Conservation (phyloP, 2,888 invertebrate genomes). For the Pseudococcus viburni region DNA sequence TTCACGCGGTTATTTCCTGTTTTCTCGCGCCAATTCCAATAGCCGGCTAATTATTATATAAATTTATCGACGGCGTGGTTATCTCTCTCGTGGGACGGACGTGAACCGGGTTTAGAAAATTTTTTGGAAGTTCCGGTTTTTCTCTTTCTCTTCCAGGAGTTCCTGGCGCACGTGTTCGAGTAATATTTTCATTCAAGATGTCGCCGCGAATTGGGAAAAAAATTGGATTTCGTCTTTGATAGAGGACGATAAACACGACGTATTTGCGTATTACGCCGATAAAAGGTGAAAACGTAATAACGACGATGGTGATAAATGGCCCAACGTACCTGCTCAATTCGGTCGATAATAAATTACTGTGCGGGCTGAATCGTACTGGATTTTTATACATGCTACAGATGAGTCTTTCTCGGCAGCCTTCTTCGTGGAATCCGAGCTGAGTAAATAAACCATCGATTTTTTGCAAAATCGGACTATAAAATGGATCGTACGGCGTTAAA, state of each 20-base stretch:
- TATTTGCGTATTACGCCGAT: neutral
- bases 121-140: slow-evolving; percentile 41
- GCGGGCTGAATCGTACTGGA: slow-evolving; percentile 71
- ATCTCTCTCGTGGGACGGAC: neutral
- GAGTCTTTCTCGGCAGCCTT: slow-evolving; percentile 71
- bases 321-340: slow-evolving; percentile 71
- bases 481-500: slow-evolving; percentile 70
- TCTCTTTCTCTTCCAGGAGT: neutral
- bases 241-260: neutral
- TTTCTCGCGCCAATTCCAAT: slow-evolving; percentile 23
- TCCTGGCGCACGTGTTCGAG: neutral
- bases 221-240: too few relatives aligned
- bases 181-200: too few relatives aligned
- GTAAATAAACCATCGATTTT: slow-evolving; percentile 71
- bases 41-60: slow-evolving; percentile 45
- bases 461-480: slow-evolving; percentile 71
- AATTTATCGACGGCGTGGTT: slow-evolving; percentile 1
- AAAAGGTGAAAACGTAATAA: neutral
- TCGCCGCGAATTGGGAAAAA: too few relatives aligned
- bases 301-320: neutral
- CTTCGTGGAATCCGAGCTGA: slow-evolving; percentile 71
- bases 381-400: slow-evolving; percentile 72
- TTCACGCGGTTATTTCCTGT: slow-evolving; percentile 53
- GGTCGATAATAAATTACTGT: slow-evolving; percentile 71
- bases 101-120: slow-evolving; percentile 13